Evolutionary conservation across 2,888 invertebrate species (phyloP), one percentile per base, ranked within the genome.

Genomic region (Barypeithes pellucidus): DNA sequence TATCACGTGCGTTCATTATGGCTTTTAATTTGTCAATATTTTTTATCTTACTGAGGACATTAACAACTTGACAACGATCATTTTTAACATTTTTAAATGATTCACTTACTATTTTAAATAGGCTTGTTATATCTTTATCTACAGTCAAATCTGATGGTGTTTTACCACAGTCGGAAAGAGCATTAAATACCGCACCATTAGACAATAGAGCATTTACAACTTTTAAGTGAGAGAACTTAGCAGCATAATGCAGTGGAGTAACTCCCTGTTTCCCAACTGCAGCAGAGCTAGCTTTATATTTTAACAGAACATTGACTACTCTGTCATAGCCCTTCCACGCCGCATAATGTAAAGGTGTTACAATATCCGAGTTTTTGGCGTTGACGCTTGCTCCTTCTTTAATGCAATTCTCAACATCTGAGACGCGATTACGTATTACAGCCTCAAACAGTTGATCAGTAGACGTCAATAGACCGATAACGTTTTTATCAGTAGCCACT

Each of bases 191-290:
- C 29, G 77, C 77, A 60, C 77, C 76, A 50, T 76, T 36, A 11
- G 61, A 57, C 36, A 79, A 43, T 54, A 79, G 65, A 16, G 39
- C 47, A 52, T 76, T 75, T 9, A 77, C 68, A 61, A 76, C 47
- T 60, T 76, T 62, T 41, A 61, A 36, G 36, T 61, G 61, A 16
- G 41, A 16, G 20, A 39, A 39, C 20, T 39, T 61, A 22, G 89
- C 89, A 7, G 90, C 90, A 78, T 89, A 88, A 79, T 91, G 91
- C 4, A 91, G 78, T 0, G 90, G 86, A 20, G 87, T 85, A 82
- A 90, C 90, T 63, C 88, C 88, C 79, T 90, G 89, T 60, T 85
- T 83, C 81, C 90, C 90, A 60, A 75, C 77, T 54, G 77, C 77
- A 75, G 83, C 75, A 0, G 81, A 75, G 14, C 16, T 24, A 29